These are phyloP conservation scores for Ramphastos sulfuratus DNA, from an alignment of 2,113 vertebrate species.

Conservation along the genomic window DNA sequence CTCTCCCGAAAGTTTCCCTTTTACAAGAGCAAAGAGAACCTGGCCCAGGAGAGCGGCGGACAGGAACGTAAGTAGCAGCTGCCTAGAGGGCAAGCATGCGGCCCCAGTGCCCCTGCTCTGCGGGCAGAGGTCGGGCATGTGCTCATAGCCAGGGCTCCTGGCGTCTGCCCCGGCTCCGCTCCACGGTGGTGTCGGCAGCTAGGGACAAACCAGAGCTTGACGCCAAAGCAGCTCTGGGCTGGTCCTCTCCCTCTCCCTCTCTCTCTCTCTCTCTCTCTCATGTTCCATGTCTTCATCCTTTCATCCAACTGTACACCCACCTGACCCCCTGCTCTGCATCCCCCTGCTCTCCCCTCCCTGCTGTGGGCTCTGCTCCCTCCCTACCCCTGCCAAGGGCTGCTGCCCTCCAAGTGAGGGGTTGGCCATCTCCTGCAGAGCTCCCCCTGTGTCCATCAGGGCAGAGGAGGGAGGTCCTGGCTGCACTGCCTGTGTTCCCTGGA, in stretches of 20 bases:
- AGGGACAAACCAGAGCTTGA: background rate
- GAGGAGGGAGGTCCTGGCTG: background rate
- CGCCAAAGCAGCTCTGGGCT: background rate
- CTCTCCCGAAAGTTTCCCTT: constrained; percentile 99
- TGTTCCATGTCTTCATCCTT: constrained; percentile 48
- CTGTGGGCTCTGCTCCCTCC: constrained; percentile 44
- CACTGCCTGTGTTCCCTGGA: background rate
- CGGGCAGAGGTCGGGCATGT: background rate
- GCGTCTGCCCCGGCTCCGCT: background rate
- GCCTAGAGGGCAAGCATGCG: constrained; percentile 54
- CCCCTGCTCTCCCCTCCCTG: background rate
- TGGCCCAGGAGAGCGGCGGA: constrained; percentile 95
- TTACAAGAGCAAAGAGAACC: constrained; percentile 99
- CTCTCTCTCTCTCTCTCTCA: background rate
- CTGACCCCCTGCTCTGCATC: constrained; percentile 19
- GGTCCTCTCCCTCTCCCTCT: background rate
- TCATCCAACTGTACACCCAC: constrained; percentile 25
- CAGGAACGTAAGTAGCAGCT: constrained; percentile 97
- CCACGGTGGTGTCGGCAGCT: background rate
- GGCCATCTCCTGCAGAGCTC: background rate
- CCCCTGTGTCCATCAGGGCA: background rate
- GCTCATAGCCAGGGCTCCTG: background rate
- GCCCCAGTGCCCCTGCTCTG: background rate
- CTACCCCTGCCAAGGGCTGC: background rate
- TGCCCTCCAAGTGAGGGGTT: background rate